phyloP scores from a whole-genome alignment of 2,113 vertebrate species.

The Sinocyclocheilus anophthalmus region DNA sequence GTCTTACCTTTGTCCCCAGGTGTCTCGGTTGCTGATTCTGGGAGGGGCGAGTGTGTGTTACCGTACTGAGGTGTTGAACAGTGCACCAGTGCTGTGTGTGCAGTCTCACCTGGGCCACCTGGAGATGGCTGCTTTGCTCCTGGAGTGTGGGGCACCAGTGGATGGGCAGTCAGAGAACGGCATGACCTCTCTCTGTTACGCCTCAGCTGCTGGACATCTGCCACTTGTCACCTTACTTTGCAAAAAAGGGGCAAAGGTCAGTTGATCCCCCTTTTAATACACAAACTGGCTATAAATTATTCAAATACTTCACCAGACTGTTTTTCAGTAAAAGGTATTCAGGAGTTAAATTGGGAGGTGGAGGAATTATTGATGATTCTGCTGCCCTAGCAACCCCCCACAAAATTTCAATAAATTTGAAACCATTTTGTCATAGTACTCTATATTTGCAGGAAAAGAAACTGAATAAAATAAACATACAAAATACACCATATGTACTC shows the following conservation, averaged over 20 bases:
- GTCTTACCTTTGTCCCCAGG: constrained; percentile 71
- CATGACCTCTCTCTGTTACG: constrained; percentile 90
- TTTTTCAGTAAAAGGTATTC: background rate
- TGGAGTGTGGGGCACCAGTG: constrained; percentile 87
- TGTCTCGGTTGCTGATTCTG: constrained; percentile 93
- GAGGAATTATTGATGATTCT: no score
- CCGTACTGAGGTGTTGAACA: constrained; percentile 91
- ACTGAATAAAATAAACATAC: background rate
- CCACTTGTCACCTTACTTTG: constrained; percentile 85
- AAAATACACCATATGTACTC: background rate
- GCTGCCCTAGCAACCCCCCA: no score
- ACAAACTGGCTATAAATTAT: background rate
- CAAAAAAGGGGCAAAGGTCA: constrained; percentile 90
- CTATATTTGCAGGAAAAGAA: no score
- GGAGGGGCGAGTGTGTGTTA: constrained; percentile 94
- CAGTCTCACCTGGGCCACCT: constrained; percentile 92
- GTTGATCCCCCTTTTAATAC: constrained; percentile 30
- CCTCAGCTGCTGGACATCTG: constrained; percentile 86
- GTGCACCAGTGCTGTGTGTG: constrained; percentile 89
- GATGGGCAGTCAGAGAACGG: constrained; percentile 84
- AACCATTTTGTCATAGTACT: no score
- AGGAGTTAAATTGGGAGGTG: background rate
- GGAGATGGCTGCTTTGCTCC: constrained; percentile 86
- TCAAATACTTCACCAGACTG: background rate
- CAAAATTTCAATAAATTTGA: no score